Evolutionary conservation across 1,140 invertebrate species (phyloP), one percentile per base, ranked within the genome.

Genomic region (Steinernema feltiae): DNA sequence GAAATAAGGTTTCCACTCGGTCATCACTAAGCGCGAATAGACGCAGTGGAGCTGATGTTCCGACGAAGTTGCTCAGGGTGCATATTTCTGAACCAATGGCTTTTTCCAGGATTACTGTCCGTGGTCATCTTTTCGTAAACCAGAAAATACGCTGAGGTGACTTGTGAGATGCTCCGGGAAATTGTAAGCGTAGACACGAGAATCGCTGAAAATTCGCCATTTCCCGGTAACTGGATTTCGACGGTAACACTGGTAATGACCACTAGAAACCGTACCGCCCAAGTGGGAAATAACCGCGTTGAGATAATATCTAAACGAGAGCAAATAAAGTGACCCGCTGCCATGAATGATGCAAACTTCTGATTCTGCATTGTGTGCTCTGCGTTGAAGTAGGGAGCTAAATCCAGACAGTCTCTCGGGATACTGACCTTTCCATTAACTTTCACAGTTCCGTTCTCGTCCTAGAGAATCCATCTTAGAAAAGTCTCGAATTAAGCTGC

Each of bases 161-260:
- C 53, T 63, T 27, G 53, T n/a, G 53, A 63, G 53, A 21, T n/a
- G 7, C 12, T 63, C 24, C 3, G 53, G 53, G 24, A 63, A 63
- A 3, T 17, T 3, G 53, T n/a, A 12, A 15, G 12, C 7, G 24
- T 15, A 63, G 15, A 63, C 53, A 15, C 24, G 53, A 27, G 53
- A 63, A 27, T 63, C 53, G 15, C 15, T n/a, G 24, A 63, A 63
- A 3, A 63, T 7, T 3, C 12, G 24, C 53, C 53, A 63, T 17
- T 27, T 63, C 24, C 53, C 53, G 12, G 53, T 63, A 3, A 63
- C 53, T 12, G 53, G 53, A 21, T 63, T 63, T 27, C 53, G 53
- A 17, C 53, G 53, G 24, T 17, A 63, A 63, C 53, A 63, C 53
- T 63, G 53, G 53, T 63, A 63, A 27, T 63, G 53, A 63, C 53